These are phyloP conservation scores for Hyposoter didymator DNA, from an alignment of 2,888 invertebrate genomes.

Conservation along the genomic window DNA sequence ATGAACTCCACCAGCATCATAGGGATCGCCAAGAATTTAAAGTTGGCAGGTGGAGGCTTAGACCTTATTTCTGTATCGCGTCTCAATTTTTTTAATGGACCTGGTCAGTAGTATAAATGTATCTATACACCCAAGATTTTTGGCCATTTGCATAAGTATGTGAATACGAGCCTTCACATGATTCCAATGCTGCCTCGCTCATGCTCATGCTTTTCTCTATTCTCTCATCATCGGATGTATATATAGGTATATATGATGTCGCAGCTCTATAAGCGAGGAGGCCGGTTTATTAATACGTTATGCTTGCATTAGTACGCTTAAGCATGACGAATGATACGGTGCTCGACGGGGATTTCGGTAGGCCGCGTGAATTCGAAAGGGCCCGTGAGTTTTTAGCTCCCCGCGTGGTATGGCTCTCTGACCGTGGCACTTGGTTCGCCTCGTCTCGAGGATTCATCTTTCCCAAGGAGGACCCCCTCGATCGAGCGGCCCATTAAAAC, in stretches of 20 bases:
- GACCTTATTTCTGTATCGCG: conserved; percentile 75
- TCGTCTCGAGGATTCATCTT: conserved; percentile 35
- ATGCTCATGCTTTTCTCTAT: conserved; percentile 34
- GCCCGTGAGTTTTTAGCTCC: conserved; percentile 55
- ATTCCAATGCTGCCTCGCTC: conserved; percentile 67
- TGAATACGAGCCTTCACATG: conserved; percentile 71
- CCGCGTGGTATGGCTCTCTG: conserved; percentile 15
- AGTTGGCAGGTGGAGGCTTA: conserved; percentile 78
- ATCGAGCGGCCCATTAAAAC: background rate
- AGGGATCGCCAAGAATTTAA: conserved; percentile 66
- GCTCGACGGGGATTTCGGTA: conserved; percentile 79
- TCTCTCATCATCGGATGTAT: conserved; percentile 70
- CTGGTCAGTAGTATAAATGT: background rate
- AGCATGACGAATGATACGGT: conserved; percentile 82
- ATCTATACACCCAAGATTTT: conserved; percentile 18
- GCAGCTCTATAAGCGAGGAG: conserved; percentile 67
- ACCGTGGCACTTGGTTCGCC: conserved; percentile 27
- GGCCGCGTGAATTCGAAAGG: conserved; percentile 71
- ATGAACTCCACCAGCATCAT: conserved; percentile 56
- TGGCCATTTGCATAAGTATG: conserved; percentile 79
- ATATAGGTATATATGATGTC: conserved; percentile 77
- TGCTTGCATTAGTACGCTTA: conserved; percentile 83
- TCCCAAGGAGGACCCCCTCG: conserved; percentile 27
- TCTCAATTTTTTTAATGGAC: conserved; percentile 47
- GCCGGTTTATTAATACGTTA: conserved; percentile 83